Evolutionary conservation across 2,113 vertebrate species (phyloP), one percentile per base, ranked within the genome.

Genomic region (Erythrocercus mccallii): DNA sequence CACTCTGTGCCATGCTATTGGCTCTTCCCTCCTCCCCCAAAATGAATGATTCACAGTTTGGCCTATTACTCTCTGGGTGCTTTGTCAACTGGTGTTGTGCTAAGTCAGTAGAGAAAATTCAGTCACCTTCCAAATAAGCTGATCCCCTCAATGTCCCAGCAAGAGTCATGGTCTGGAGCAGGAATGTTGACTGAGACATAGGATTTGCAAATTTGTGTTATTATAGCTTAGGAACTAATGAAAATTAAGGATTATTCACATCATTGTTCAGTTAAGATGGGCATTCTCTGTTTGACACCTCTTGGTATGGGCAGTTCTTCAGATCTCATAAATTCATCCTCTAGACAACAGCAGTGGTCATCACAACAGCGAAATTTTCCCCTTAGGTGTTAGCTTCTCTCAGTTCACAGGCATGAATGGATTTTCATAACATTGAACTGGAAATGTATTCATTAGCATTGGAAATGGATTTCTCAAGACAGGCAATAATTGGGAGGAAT

Each of bases 1-100:
- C 8, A 0, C 35, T 33, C 77, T 64, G 33, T 23, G 58, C 61
- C 16, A 3, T 77, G 72, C 72, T 90, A 97, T 97, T 97, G 97
- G 97, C 45, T 79, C 86, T 78, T 73, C 74, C 42, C 23, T 74
- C 88, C 82, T 88, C 94, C 77, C 91, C 84, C 88, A 86, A 89
- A 89, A 95, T 94, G 62, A 97, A 97, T 97, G 92, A 97, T 97
- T 97, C 95, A 97, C 97, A 82, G 86, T 56, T 82, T 64, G 76
- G 42, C 81, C 30, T 31, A 68, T 94, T 89, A 69, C 73, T 86
- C 60, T 92, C 90, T 68, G 73, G 19, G 14, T 89, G 40, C 77
- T 92, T 78, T 87, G 80, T 90, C 70, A 90, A 78, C 61, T 44
- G 71, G 25, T 16, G 33, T 45, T 33, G 47, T 27, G 37, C 54